Conservation (phyloP, 2,797 vertebrate genomes). For the Tokudaia muenninki region DNA sequence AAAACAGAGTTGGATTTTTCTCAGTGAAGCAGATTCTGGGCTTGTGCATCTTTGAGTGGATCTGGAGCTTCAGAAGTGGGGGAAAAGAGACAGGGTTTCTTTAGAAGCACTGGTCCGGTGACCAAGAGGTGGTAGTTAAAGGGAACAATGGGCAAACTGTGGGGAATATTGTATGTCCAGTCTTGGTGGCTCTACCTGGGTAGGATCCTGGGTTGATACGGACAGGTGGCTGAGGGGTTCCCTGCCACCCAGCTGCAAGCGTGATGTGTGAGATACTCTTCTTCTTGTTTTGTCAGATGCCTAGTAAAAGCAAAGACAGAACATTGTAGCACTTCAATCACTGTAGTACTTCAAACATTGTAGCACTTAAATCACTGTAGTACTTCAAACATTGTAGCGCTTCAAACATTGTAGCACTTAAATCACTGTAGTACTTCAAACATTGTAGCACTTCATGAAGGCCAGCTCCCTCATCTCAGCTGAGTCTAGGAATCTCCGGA, state of each 20-base stretch:
- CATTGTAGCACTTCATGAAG: not conserved
- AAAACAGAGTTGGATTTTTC: not conserved
- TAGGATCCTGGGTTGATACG: not conserved
- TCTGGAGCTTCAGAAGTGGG: not conserved
- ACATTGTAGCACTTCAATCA: not conserved
- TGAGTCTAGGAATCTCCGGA: fast-evolving
- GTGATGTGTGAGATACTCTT: not conserved
- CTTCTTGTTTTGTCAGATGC: not conserved
- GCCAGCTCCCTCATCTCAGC: not conserved
- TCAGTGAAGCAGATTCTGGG: not conserved
- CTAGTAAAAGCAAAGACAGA: not conserved
- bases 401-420: not conserved
- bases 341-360: no score
- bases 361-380: not conserved
- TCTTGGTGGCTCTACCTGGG: no score
- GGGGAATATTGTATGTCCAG: not conserved
- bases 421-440: no score
- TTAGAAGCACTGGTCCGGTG: not conserved
- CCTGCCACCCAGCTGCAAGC: fast-evolving
- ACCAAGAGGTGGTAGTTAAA: not conserved
- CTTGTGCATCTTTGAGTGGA: not conserved
- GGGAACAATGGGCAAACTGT: not conserved
- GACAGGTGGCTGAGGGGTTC: not conserved
- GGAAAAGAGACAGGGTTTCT: not conserved
- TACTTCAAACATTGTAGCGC: not conserved